Evolutionary conservation across 2,113 vertebrate species (phyloP).

Genomic region (Psilopsiagon aurifrons): DNA sequence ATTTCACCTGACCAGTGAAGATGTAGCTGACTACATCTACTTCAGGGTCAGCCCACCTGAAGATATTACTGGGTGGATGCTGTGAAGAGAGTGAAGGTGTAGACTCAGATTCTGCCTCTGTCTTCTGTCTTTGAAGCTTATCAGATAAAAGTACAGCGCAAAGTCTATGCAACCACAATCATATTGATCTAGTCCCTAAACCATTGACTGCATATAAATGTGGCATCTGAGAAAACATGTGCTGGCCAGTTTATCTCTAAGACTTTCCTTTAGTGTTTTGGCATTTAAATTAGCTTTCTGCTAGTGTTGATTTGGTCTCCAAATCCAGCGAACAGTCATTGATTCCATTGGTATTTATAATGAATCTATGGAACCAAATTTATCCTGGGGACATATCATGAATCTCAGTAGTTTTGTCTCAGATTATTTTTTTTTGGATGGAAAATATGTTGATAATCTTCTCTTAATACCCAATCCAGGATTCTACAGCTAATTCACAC

Average conservation of each 20-base stretch:
- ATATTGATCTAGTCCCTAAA: background rate
- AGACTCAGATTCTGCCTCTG: background rate
- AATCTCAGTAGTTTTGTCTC: background rate
- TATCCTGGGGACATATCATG: background rate
- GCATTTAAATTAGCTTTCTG: background rate
- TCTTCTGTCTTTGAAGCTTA: background rate
- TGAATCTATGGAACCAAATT: background rate
- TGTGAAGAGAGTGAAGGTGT: background rate
- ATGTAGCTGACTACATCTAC: background rate
- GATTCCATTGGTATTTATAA: background rate
- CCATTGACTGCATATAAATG: accelerated
- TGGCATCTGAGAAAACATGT: background rate
- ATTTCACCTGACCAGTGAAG: background rate
- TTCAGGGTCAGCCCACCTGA: background rate
- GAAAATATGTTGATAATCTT: background rate
- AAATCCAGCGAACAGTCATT: background rate
- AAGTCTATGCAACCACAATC: background rate
- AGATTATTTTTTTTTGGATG: background rate
- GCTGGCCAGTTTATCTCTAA: background rate
- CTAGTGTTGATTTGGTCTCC: background rate
- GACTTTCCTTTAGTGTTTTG: background rate
- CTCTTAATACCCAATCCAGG: background rate
- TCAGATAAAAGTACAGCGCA: background rate
- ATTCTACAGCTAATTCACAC: background rate
- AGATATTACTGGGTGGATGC: background rate